Conservation (phyloP, 35 echinoderm and acorn worm genomes). For the Ophioderma brevispina region DNA sequence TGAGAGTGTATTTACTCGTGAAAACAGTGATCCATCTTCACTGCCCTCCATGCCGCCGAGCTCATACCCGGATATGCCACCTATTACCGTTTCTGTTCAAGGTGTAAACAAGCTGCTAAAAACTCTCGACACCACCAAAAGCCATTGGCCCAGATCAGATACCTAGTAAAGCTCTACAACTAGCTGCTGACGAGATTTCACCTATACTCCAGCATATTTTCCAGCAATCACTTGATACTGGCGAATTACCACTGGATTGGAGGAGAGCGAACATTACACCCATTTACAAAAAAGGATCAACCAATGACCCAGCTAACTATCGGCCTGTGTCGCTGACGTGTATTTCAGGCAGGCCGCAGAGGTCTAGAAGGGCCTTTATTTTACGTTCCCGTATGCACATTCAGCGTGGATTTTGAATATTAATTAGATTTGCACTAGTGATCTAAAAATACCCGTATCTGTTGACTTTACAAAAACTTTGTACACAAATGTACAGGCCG, state of each 20-base stretch:
- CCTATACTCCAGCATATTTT: conserved; percentile 21
- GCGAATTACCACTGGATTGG: conserved; percentile 49
- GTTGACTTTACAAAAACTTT: too few species aligned
- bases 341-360: too few species aligned
- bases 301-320: conserved; percentile 45
- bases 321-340: conserved; percentile 28
- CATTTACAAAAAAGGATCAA: conserved; percentile 53
- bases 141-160: conserved; percentile 46
- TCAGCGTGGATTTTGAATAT: too few species aligned
- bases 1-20: not conserved
- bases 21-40: not conserved
- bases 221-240: conserved; percentile 21
- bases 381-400: too few species aligned
- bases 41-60: not conserved
- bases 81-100: not conserved
- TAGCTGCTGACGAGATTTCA: conserved; percentile 50
- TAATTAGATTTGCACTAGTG: too few species aligned
- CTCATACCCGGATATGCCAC: not conserved
- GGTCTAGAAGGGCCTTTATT: too few species aligned
- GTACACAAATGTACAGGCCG: too few species aligned
- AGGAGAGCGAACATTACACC: conserved; percentile 46
- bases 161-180: not conserved
- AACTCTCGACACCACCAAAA: conserved; percentile 15
- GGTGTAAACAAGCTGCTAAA: conserved; percentile 5
- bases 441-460: too few species aligned